Evolutionary conservation across 2,888 invertebrate genomes (phyloP), one percentile per base, ranked within the genome.

Genomic region (Drosophila quinaria): DNA sequence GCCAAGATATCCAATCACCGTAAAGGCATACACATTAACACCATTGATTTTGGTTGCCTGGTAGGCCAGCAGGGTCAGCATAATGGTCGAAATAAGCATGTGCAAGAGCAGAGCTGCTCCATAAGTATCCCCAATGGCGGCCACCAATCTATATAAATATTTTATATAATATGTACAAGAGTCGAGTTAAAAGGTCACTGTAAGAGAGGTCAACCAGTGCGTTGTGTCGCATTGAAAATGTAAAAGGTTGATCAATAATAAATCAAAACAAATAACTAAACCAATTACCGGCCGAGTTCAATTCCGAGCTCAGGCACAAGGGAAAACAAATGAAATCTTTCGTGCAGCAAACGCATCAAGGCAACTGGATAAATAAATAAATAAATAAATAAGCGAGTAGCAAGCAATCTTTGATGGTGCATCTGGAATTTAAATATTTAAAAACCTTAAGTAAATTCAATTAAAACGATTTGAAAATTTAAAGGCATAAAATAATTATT

Each of bases 41-140:
- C 95, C 95, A 86, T 95, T 94, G 78, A 97, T 95, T 96, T 97
- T 97, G 1, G 97, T 97, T 4, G 97, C 97, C 92, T 97, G 97
- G 87, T 97, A 97, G 15, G 97, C 97, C 73, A 97, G 93, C 37
- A 97, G 94, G 15, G 97, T 97, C 35, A 97, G 93, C 42, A 96
- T 96, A 76, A 97, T 96, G 2, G 97, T 97, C 0, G 97, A 96
- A 22, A 96, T 95, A 90, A 97, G 93, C 97, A 97, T 97, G 93
- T 97, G 97, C 63, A 97, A 94, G 50, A 97, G 93, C 17, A 97
- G 93, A 41, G 97, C 96, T n/a, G 96, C 95, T 47, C 97, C 97
- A 81, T 97, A 97, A 8, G 96, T 95, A 75, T 97, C 97, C 11
- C 97, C 97, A 66, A 97, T 96, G 19, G 96, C 95, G 1, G 96